Evolutionary conservation across 2,888 invertebrate genomes (phyloP), one percentile per base, ranked within the genome.

Genomic region (Xiphydria camelus): DNA sequence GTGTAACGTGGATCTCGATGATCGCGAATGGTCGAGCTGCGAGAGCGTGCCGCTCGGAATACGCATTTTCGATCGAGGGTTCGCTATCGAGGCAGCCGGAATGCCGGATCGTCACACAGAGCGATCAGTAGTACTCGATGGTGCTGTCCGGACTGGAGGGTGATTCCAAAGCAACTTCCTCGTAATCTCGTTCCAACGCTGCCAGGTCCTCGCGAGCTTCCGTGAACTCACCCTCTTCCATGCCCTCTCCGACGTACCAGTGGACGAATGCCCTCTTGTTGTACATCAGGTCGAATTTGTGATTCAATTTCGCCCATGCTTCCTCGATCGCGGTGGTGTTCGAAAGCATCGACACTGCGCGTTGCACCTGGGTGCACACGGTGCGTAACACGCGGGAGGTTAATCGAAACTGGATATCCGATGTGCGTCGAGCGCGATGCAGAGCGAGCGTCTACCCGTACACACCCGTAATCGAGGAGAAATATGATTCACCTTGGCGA

Each of bases 271-370:
- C 95, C 50, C 94, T 84, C 77, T 95, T 95, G 25, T 94, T 91
- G 78, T 93, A 96, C 94, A 96, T 95, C 64, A 96, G 78, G 77
- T 96, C 95, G 75, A 96, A 94, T 75, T 96, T 96, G 77, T 91
- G 91, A 78, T 95, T 92, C 48, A 96, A 80, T 61, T 92, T 89
- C 54, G 87, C 56, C 73, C 73, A 73, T 1, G 70, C 67, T 43
- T 68, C 67, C 22, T 66, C 68, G 43, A 73, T 73, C 2, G 73
- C 72, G 1, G 73, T 73, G 4, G 73, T 73, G 18, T 73, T 73
- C 4, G 73, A 73, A 2, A 73, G 52, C 73, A 73, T 73, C 9
- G 72, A 65, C 2, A 73, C 72, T 4, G 73, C 73, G 9, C 73
- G 59, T 29, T 69, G 64, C 2, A 71, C 64, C 72, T 72, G 42